Base-by-base conservation (phyloP, 1,140 invertebrate genomes). In the Pararge aegeria region DNA sequence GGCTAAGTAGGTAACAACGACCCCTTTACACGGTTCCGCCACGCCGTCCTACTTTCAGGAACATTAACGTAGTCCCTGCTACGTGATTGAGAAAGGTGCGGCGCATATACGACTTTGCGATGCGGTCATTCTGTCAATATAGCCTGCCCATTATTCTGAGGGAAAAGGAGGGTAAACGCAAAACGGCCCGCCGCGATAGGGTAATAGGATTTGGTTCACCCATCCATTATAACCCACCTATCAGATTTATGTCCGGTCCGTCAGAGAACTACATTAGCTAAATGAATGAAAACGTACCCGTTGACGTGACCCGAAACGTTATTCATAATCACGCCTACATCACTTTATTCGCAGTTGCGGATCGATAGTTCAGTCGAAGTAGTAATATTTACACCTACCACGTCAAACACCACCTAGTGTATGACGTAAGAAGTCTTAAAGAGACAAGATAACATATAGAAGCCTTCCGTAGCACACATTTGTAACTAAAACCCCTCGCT, bases 51-150 rank as follows among this genome's bases (percentile, higher is more conserved):
- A 83, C 70, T 79, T 79, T 67, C 61, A 73, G 70, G 50, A 62
- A 73, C 70, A 73, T 79, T 78, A 62, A 56, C 48, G 61, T 62
- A 58, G 50, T 58, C 57, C 57, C 56, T 46, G 44, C 56, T 62
- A 68, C 58, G 73, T 80, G 80, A 81, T 78, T 79, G 70, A 75
- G 66, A 71, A 72, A 78, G 82, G 80, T 68, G 80, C 70, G 80
- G 80, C 78, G 61, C 59, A 66, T 58, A 67, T 68, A 64, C 66
- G 66, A 46, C 42, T 46, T 10, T 46, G 66, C 77, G 65, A 73
- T 80, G 66, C 77, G 65, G 74, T 80, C 75, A 80, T 64, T 62
- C 52, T 60, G 59, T 48, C 57, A 66, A 78, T 77, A 78, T 68
- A 69, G 61, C 57, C 64, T 20, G 52, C 46, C 42, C 30, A 60